phyloP scores from a whole-genome alignment of 2,113 vertebrate genomes.

The Uropsilus gracilis region DNA sequence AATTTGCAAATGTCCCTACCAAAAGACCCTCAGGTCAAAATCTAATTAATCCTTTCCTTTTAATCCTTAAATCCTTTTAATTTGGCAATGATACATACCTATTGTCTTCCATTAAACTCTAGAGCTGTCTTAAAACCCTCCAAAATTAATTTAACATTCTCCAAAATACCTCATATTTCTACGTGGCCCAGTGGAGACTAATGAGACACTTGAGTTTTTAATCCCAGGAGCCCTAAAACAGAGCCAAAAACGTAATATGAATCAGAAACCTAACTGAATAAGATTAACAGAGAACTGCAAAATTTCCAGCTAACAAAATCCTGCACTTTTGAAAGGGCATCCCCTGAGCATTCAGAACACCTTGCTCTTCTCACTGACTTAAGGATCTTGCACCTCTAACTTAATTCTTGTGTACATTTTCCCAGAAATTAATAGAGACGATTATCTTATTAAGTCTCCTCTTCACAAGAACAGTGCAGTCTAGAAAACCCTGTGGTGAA shows the following conservation, averaged over 20 bases:
- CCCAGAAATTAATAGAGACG: neutral
- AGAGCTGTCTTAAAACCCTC: neutral
- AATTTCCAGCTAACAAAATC: neutral
- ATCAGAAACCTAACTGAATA: neutral
- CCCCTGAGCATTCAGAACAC: neutral
- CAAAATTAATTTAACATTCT: conserved; percentile 46
- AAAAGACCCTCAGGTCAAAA: conserved; percentile 43
- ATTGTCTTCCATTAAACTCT: conserved; percentile 18
- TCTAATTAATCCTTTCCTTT: conserved; percentile 61
- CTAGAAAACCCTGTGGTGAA: neutral
- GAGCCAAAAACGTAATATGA: neutral
- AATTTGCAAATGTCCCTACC: conserved; percentile 46
- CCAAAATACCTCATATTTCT: neutral
- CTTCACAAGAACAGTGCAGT: neutral
- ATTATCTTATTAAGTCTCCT: neutral
- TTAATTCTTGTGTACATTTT: neutral
- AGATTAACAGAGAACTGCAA: neutral
- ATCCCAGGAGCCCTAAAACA: neutral
- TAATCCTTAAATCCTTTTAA: too few relatives aligned
- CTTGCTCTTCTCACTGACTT: neutral
- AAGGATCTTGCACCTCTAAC: neutral
- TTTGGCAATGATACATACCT: conserved; percentile 26
- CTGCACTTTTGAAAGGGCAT: neutral
- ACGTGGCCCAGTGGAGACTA: neutral
- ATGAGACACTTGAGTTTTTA: conserved; percentile 26